A percentile compares a stretch with the other conserved stretches of the same genome.
Conservation (phyloP, 2,113 vertebrate species). For the Mustelus asterias region DNA sequence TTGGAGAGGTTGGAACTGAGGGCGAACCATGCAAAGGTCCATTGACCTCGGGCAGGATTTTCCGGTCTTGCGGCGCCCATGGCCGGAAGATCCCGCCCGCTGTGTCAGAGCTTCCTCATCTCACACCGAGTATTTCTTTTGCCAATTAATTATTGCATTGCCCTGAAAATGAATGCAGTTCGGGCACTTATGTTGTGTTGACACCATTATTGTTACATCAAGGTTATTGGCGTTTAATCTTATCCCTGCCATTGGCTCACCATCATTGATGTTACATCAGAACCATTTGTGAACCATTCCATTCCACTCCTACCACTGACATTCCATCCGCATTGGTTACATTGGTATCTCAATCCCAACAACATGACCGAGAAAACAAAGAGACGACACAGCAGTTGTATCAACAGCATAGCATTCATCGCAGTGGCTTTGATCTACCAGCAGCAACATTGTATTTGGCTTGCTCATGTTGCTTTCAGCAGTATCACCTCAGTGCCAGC, state of each 20-base stretch:
- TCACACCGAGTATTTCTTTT: neutral
- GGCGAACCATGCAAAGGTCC: too few species aligned
- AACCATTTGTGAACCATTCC: neutral
- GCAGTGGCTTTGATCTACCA: neutral
- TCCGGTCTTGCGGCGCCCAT: too few species aligned
- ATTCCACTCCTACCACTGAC: neutral
- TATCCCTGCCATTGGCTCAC: neutral
- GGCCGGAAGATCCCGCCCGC: too few species aligned
- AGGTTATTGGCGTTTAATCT: neutral
- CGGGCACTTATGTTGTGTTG: neutral
- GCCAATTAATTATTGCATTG: neutral
- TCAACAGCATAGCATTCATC: neutral
- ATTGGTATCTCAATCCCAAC: neutral
- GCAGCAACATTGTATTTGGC: neutral
- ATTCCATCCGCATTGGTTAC: neutral
- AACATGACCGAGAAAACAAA: neutral
- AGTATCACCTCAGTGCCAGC: neutral
- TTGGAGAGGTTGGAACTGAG: too few species aligned
- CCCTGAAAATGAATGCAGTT: neutral
- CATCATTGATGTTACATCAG: neutral
- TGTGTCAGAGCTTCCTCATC: neutral
- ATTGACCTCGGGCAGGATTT: too few species aligned
- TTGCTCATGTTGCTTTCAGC: neutral
- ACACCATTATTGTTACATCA: neutral
- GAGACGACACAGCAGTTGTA: neutral